phyloP scores from a whole-genome alignment of 2,113 vertebrate genomes.

The Sterrhoptilus dennistouni region DNA sequence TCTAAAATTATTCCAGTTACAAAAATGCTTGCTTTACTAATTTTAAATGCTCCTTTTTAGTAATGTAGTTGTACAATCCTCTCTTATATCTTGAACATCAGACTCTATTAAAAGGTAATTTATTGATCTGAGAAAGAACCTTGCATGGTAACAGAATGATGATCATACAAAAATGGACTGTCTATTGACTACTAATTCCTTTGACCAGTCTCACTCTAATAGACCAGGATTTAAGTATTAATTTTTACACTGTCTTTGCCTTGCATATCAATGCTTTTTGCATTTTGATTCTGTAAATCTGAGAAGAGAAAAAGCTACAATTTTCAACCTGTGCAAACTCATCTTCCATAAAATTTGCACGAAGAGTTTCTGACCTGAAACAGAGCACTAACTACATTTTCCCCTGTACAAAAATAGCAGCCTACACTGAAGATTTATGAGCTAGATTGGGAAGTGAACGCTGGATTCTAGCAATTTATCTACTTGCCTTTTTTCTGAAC shows the following conservation, averaged over 20 bases:
- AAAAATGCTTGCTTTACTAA: neutral
- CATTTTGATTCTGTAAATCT: neutral
- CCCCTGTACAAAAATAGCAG: neutral
- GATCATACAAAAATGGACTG: neutral
- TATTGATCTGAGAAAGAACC: neutral
- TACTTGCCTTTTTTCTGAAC: neutral
- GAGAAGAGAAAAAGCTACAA: neutral
- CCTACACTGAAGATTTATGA: neutral
- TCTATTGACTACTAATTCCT: neutral
- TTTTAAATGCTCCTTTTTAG: neutral
- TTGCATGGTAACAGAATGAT: neutral
- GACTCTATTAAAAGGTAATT: neutral
- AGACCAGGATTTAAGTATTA: neutral
- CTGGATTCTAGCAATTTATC: neutral
- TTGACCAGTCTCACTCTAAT: neutral
- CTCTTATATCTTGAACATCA: neutral
- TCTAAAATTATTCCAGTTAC: neutral
- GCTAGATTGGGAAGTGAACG: neutral
- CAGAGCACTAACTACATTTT: neutral
- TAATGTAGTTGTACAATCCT: neutral
- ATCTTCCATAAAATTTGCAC: neutral
- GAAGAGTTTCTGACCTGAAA: neutral
- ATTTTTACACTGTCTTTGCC: neutral
- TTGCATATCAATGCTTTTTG: neutral
- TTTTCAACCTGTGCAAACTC: neutral